Evolutionary conservation across 2,113 vertebrate genomes (phyloP), one percentile per base, ranked within the genome.

Genomic region (Bos javanicus): DNA sequence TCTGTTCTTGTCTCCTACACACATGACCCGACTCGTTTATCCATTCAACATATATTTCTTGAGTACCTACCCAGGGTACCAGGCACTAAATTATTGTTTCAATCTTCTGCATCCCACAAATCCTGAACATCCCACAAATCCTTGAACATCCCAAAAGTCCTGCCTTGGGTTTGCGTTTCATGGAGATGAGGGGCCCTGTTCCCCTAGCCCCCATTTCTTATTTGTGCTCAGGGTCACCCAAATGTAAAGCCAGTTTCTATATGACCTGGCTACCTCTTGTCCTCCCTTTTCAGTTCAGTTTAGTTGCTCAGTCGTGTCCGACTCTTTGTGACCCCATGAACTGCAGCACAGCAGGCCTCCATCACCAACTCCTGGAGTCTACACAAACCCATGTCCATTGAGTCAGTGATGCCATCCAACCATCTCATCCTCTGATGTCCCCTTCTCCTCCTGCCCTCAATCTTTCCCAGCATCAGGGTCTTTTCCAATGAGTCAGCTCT

Each of bases 291-390:
- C n/a, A 23, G 67, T 71, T 71, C n/a, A 71, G 67, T 39, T 71
- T n/a, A 71, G n/a, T 39, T 0, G 2, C 67, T 71, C 67, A 71
- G 19, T 71, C 0, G 0, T 39, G 67, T 71, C 67, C 5, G 0
- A 71, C 19, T 71, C 5, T 71, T 71, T 71, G 19, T 12, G 19
- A 39, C 67, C 9, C 67, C 67, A 23, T 71, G 10, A 71, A 39
- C 19, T 0, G 0, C 19, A 71, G n/a, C 67, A 39, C 19, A 1
- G 5, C 67, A 71, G n/a, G 67, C 67, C 19, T 23, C 10, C 5
- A 71, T 71, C 67, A 71, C n/a, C 67, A 71, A 71, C n/a, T 71
- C 19, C 19, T 0, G 0, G 10, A 71, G n/a, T 71, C 36, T 21
- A 36, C n/a, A 5, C 67, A 71, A 23, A 71, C 19, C 36, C 19